Percentiles rank a stretch among this genome's conserved stretches.
phyloP scores from a whole-genome alignment of 2,888 invertebrate genomes.

The Endotricha flammealis region DNA sequence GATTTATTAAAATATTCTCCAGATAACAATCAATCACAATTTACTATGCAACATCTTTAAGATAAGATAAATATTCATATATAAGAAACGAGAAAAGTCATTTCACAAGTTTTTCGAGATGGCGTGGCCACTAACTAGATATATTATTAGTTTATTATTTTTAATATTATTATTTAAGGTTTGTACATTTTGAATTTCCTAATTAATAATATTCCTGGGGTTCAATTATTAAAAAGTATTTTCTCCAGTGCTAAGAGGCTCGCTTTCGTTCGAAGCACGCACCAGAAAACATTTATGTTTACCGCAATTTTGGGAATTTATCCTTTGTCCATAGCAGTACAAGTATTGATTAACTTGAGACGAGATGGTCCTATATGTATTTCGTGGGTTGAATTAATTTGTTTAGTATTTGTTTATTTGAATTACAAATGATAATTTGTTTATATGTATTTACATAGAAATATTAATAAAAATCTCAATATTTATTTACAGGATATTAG shows the following conservation, averaged over 20 bases:
- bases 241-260: no score
- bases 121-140: conserved; percentile 19
- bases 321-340: no score
- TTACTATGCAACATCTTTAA: conserved; percentile 33
- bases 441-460: conserved; percentile 9
- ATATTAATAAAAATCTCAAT: background rate
- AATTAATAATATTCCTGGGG: no score
- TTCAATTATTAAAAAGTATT: no score
- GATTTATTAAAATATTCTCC: conserved; percentile 30
- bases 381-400: no score
- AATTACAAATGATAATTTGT: background rate
- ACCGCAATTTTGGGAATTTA: no score
- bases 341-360: no score
- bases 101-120: conserved; percentile 47
- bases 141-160: conserved; percentile 23
- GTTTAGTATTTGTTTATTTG: no score
- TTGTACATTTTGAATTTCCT: background rate
- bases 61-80: conserved; percentile 44
- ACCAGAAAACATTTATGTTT: no score
- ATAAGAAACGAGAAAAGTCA: conserved; percentile 36
- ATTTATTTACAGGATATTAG: conserved; percentile 28
- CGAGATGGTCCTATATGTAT: no score
- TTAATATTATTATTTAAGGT: conserved; percentile 5
- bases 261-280: no score
- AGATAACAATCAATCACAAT: conserved; percentile 36